These are phyloP conservation scores for Muscicapa adusta DNA, from an alignment of 2,113 vertebrate species.

Conservation along the genomic window DNA sequence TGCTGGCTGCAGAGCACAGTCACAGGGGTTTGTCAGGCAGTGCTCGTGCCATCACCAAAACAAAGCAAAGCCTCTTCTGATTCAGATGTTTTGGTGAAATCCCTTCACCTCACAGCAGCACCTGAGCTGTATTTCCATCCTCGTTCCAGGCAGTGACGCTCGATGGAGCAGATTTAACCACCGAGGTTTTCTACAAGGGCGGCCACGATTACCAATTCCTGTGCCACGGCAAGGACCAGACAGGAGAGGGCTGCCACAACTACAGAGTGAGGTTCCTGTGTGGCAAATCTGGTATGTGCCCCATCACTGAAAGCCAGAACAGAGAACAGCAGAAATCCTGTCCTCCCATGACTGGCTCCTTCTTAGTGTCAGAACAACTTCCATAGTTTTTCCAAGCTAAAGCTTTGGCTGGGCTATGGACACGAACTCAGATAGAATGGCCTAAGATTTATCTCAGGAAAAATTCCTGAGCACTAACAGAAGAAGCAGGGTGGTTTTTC, in stretches of 20 bases:
- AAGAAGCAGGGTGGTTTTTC: not conserved
- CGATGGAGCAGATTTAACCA: constrained; percentile 80
- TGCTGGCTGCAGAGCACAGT: not conserved
- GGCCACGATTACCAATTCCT: constrained; percentile 89
- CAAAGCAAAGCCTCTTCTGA: not conserved
- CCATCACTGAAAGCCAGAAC: not conserved
- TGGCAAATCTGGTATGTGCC: constrained; percentile 84
- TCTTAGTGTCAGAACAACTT: not conserved
- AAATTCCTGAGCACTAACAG: not conserved
- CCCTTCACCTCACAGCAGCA: not conserved
- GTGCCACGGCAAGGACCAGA: constrained; percentile 83
- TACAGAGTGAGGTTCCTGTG: constrained; percentile 94
- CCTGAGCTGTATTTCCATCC: not conserved
- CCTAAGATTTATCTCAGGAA: not conserved
- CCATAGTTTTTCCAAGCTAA: not conserved
- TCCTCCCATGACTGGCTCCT: not conserved
- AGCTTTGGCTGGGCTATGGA: not conserved
- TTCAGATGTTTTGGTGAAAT: not conserved
- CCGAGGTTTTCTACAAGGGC: constrained; percentile 84
- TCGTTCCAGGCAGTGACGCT: constrained; percentile 77
- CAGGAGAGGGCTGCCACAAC: constrained; percentile 78
- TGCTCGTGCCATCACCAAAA: not conserved
- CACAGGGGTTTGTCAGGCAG: not conserved
- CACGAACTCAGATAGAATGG: not conserved
- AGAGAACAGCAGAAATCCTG: not conserved